phyloP scores from a whole-genome alignment of 2,888 invertebrate species.

The Drosophila antonietae region DNA sequence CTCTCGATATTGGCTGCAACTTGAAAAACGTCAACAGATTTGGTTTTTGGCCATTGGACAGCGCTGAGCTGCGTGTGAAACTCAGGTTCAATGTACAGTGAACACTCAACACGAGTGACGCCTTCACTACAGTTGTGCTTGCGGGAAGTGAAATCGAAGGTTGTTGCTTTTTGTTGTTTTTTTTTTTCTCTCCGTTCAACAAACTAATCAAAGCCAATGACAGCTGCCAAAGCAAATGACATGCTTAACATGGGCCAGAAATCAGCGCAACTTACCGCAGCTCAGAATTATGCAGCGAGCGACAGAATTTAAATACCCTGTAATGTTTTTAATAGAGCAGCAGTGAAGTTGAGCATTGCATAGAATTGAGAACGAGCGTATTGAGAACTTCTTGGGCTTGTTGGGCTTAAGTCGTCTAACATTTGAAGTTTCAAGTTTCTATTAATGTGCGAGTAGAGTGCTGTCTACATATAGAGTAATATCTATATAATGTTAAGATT shows the following conservation, averaged over 20 bases:
- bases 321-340: background rate
- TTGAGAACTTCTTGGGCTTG: background rate
- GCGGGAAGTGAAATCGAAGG: slow-evolving; percentile 70
- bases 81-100: slow-evolving; percentile 65
- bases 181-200: slow-evolving; percentile 46
- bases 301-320: slow-evolving; percentile 25
- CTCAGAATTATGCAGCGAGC: slow-evolving; percentile 8
- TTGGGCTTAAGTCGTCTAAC: background rate
- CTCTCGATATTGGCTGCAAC: slow-evolving; percentile 28
- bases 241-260: slow-evolving; percentile 49
- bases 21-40: slow-evolving; percentile 29
- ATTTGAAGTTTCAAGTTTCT: background rate
- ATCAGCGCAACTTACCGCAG: slow-evolving; percentile 20
- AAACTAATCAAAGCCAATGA: slow-evolving; percentile 73
- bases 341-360: background rate
- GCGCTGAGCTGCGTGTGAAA: slow-evolving; percentile 67
- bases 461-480: too few species aligned
- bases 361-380: background rate
- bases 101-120: slow-evolving; percentile 23
- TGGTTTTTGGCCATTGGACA: slow-evolving; percentile 21
- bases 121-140: slow-evolving; percentile 38
- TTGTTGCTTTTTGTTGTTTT: slow-evolving; percentile 23
- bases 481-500: too few species aligned
- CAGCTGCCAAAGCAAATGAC: slow-evolving; percentile 66
- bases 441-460: background rate